Percentiles rank a stretch among this genome's conserved stretches.
Conservation (phyloP, 2,888 invertebrate genomes). For the Drosophila kambysellisi region DNA sequence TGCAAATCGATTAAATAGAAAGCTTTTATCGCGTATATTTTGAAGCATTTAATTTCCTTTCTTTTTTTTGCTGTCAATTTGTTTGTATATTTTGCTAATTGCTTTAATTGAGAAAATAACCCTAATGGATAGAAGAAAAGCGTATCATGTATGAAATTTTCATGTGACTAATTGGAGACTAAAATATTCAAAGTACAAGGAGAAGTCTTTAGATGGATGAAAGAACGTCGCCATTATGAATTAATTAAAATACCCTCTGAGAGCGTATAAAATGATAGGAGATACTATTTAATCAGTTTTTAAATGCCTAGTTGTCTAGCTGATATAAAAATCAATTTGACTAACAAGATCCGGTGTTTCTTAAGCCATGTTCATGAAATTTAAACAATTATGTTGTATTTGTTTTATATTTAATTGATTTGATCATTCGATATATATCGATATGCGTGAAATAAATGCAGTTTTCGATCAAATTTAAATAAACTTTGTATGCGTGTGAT, state of each 20-base stretch:
- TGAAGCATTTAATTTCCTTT: background rate
- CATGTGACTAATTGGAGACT: background rate
- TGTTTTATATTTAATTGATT: background rate
- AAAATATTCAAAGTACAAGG: background rate
- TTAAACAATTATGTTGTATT: background rate
- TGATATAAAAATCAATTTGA: background rate
- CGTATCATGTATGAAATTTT: background rate
- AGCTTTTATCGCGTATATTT: background rate
- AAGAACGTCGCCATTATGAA: background rate
- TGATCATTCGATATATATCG: no score
- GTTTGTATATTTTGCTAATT: background rate
- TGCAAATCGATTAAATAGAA: constrained; percentile 17
- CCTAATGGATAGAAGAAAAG: background rate
- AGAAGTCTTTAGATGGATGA: background rate
- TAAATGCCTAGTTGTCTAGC: background rate
- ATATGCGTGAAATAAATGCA: no score
- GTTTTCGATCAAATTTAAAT: no score
- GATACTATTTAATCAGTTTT: background rate
- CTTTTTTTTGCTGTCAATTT: background rate
- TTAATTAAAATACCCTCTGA: background rate
- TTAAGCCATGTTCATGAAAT: background rate
- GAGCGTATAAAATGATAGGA: background rate
- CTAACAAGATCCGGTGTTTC: background rate
- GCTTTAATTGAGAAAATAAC: background rate
- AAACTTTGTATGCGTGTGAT: no score